Evolutionary conservation across 2,113 vertebrate genomes (phyloP).

Genomic region (Dipodomys ordii): DNA sequence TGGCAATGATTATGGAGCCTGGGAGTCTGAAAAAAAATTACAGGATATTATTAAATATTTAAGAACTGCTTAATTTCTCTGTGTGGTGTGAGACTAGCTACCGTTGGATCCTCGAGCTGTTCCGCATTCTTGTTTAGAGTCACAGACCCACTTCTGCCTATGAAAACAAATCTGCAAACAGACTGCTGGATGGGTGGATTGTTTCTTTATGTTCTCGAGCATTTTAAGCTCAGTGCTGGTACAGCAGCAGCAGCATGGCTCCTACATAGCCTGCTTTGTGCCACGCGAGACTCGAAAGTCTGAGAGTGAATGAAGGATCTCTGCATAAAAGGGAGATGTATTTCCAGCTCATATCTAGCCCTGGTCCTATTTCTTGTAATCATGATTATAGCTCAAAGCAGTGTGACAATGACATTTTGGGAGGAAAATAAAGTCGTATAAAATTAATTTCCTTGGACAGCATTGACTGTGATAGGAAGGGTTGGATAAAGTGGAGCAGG

Average conservation of each 20-base stretch:
- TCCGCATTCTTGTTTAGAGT: not conserved
- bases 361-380: too few relatives aligned
- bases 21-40: slow-evolving; percentile 59
- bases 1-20: slow-evolving; percentile 58
- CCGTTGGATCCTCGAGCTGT: slow-evolving; percentile 23
- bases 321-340: not conserved
- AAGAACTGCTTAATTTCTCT: slow-evolving; percentile 60
- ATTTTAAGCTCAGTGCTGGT: not conserved
- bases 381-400: too few relatives aligned
- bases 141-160: not conserved
- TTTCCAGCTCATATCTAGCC: too few relatives aligned
- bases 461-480: not conserved
- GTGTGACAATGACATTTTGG: not conserved
- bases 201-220: not conserved
- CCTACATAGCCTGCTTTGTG: not conserved
- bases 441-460: not conserved
- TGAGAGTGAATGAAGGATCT: not conserved
- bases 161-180: not conserved
- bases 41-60: slow-evolving; percentile 71
- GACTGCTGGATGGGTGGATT: not conserved
- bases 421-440: not conserved
- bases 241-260: not conserved
- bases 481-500: not conserved
- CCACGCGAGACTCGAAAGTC: not conserved
- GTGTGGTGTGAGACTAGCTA: not conserved